These are phyloP conservation scores for Trichacis sp. DNA, from an alignment of 2,888 invertebrate genomes.

Conservation along the genomic window DNA sequence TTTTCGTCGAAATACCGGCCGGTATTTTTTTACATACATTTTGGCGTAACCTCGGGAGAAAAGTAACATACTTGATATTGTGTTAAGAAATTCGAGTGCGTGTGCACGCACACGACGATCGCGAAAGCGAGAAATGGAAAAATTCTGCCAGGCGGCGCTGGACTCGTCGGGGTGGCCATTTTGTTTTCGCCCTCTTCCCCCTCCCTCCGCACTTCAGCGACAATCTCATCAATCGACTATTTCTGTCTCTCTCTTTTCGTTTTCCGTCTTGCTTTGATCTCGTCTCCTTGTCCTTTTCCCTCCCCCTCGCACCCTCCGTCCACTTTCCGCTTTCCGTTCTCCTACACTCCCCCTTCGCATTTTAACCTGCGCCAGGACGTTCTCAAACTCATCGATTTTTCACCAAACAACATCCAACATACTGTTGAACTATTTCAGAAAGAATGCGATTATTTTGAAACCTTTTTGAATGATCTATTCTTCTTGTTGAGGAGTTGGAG, in stretches of 20 bases:
- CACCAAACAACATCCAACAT: slow-evolving; percentile 14
- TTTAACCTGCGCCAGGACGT: slow-evolving; percentile 45
- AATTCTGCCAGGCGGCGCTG: slow-evolving; percentile 65
- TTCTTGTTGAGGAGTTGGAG: too few species aligned
- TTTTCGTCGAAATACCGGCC: neutral
- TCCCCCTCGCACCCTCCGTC: slow-evolving; percentile 15
- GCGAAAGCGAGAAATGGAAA: slow-evolving; percentile 63
- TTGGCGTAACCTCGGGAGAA: neutral
- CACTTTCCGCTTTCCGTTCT: slow-evolving; percentile 16
- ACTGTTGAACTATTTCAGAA: slow-evolving; percentile 22
- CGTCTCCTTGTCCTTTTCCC: slow-evolving; percentile 15
- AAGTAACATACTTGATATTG: too few species aligned
- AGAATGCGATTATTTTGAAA: slow-evolving; percentile 4
- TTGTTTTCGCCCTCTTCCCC: slow-evolving; percentile 45
- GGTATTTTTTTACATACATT: neutral
- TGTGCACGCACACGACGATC: slow-evolving; percentile 16
- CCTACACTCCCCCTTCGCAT: slow-evolving; percentile 33
- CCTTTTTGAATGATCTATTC: neutral
- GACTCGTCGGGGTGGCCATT: slow-evolving; percentile 57
- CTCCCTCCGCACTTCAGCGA: too few species aligned
- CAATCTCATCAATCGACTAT: slow-evolving; percentile 12
- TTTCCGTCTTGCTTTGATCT: slow-evolving; percentile 25
- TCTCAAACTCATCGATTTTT: slow-evolving; percentile 51
- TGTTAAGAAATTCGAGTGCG: neutral
- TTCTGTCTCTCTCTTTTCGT: slow-evolving; percentile 15